Evolutionary conservation across 2,113 vertebrate species (phyloP).

Genomic region (Otus sunia): DNA sequence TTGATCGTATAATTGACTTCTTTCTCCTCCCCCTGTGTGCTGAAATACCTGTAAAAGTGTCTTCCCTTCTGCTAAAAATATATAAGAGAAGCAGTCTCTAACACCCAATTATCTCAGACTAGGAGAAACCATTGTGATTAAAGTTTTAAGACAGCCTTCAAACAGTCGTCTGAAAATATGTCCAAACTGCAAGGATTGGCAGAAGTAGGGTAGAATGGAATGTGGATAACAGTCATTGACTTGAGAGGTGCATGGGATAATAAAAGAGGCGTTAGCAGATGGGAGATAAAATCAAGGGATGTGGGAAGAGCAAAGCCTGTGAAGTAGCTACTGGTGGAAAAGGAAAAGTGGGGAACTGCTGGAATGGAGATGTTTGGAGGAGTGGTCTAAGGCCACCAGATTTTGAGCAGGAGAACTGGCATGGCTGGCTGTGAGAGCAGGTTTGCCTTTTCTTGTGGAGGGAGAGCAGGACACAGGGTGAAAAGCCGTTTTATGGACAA

Average conservation of each 20-base stretch:
- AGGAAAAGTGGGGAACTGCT: background rate
- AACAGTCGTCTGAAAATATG: background rate
- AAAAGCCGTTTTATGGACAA: background rate
- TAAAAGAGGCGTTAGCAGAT: background rate
- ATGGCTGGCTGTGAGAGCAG: background rate
- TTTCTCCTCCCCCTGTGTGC: background rate
- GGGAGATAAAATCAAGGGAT: background rate
- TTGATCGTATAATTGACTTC: background rate
- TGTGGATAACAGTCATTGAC: background rate
- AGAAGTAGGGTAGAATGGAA: background rate
- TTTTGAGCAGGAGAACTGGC: background rate
- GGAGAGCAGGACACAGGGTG: background rate
- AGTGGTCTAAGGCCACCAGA: background rate
- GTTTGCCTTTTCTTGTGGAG: background rate
- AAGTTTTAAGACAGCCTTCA: slow-evolving; percentile 15
- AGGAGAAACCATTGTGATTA: background rate
- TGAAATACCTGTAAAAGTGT: background rate
- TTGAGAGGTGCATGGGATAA: background rate
- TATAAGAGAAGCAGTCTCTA: background rate
- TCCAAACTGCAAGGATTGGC: background rate
- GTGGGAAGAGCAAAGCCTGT: background rate
- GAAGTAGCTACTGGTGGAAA: background rate
- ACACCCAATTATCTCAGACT: slow-evolving; percentile 15
- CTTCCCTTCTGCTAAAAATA: slow-evolving; percentile 33
- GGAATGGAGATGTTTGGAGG: background rate